Evolutionary conservation across 2,113 vertebrate genomes (phyloP), one percentile per base, ranked within the genome.

Genomic region (Merops nubicus): DNA sequence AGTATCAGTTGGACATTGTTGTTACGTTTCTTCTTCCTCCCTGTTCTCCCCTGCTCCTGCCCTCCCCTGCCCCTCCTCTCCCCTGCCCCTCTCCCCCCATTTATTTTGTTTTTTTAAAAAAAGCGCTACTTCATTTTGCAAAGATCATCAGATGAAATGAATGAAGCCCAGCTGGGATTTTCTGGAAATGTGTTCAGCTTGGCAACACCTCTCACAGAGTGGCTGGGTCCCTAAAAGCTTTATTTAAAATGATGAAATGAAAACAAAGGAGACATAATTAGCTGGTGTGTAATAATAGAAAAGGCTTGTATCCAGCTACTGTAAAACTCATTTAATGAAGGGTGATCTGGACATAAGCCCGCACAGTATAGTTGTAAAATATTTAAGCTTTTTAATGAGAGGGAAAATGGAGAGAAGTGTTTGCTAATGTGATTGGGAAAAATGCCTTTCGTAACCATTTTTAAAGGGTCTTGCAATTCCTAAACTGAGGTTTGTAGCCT

Each of bases 161-260:
- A 97, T 93, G 83, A 80, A 72, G 36, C 96, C 91, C 97, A 96
- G 95, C 92, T 93, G 97, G 96, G 97, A 97, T 97, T 91, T 97
- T 70, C 92, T 96, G 94, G 96, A 96, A 98, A 96, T 91, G 82
- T 88, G 62, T 91, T 97, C 89, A 15, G 48, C 85, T 97, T 97
- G 97, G 96, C 93, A 96, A 82, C 77, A 77, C 74, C 84, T 91
- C 80, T 81, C 68, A 81, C 67, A 67, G 85, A 94, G 92, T 67
- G 68, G 85, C 84, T 96, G 77, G 74, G 92, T 94, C 96, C 88
- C 85, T 92, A 92, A 91, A 96, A 95, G 77, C 92, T 97, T 97
- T 97, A 94, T 97, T 98, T 98, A 93, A 97, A 97, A 96, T 0
- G 83, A 80, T 78, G 91, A 94, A 95, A 62, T 95, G 94, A 95